These are phyloP conservation scores for Pyxicephalus adspersus DNA, from an alignment of 2,113 vertebrate genomes.

Conservation along the genomic window DNA sequence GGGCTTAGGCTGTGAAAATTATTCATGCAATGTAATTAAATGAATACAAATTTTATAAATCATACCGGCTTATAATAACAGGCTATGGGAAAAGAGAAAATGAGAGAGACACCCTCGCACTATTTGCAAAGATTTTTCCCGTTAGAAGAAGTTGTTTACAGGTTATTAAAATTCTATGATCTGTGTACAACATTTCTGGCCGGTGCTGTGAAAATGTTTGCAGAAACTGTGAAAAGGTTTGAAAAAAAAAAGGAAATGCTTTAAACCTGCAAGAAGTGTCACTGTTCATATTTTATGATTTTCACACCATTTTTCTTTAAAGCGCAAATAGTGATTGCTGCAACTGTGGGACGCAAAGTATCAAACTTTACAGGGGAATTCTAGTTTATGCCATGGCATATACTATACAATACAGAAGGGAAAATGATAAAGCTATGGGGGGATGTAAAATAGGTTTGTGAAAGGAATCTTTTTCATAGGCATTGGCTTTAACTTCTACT, in stretches of 20 bases:
- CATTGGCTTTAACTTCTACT: no score
- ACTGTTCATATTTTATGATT: constrained; percentile 26
- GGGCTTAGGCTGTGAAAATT: neutral
- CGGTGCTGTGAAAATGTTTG: constrained; percentile 28
- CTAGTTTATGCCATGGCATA: no score
- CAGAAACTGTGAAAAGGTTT: constrained; percentile 18
- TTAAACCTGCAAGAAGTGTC: constrained; percentile 5
- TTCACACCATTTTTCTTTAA: neutral
- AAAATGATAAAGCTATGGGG: no score
- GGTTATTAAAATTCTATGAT: constrained; percentile 4
- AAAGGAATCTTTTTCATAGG: no score
- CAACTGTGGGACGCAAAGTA: no score
- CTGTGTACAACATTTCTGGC: neutral
- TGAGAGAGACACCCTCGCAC: no score
- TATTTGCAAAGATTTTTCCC: neutral
- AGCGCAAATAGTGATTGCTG: no score
- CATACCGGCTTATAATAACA: neutral
- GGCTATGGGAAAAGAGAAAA: no score
- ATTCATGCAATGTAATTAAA: constrained; percentile 24
- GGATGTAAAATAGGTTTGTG: no score
- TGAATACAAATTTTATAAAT: constrained; percentile 18
- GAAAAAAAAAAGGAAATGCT: neutral
- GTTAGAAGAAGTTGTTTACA: neutral
- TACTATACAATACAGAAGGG: no score
- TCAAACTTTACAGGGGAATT: no score